Base-by-base conservation (phyloP, 2,113 vertebrate species). In the Hypocryptadius cinnamomeus region DNA sequence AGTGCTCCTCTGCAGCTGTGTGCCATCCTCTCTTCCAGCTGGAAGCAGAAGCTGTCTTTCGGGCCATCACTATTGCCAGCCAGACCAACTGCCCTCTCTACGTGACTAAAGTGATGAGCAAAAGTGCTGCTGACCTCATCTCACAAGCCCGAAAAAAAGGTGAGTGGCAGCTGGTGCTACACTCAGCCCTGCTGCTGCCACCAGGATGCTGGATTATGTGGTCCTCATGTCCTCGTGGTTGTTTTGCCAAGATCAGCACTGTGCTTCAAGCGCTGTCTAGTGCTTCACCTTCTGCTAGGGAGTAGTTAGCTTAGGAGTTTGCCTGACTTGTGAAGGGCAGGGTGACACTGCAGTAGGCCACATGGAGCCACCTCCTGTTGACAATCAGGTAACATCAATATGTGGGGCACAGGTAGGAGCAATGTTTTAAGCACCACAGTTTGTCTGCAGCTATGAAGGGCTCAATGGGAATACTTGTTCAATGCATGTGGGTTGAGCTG, bases 1-100 rank as follows among this genome's bases (percentile, higher is more conserved):
- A 3, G 53, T 5, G 22, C 73, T 71, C 45, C 72, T 25, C 42
- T 64, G 50, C 94, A 92, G 57, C 23, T 6, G 0, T 63, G 15
- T 7, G 7, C 73, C 6, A 2, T 79, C 77, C 71, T 94, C 47
- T 87, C 51, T 95, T 96, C 48, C 95, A 99, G 99, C 97, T 99
- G 97, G 99, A 99, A 94, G 99, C 99, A 8, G 99, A 99, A 97
- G 99, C 99, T 10, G 99, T 99, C 80, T 99, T 99, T 91, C 98
- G 99, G 48, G 99, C 99, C 90, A 98, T 99, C 97, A 99, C 99
- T 94, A 99, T 99, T 60, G 99, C 99, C 94, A 99, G 99, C 97
- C 99, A 99, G 93, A 99, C 99, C 97, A 99, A 99, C 98, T 99
- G 99, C 88, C 99, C 99, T 22, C 98, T 99, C 57, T 99, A 99